These are phyloP conservation scores for Indri indri DNA, from an alignment of 2,113 vertebrate species.

Conservation along the genomic window DNA sequence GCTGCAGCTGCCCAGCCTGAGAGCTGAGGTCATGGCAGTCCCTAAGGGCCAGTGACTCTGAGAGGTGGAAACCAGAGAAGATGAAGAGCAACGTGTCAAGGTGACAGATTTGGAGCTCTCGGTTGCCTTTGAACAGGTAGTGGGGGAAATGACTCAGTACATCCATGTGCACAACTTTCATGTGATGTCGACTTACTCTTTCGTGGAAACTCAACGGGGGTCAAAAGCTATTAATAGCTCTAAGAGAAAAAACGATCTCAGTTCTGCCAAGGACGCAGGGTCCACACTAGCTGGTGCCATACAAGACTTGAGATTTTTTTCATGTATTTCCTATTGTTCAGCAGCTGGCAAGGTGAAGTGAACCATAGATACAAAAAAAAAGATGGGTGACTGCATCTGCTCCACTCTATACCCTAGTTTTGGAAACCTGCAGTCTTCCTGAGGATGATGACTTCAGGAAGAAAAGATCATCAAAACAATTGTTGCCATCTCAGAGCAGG, in stretches of 20 bases:
- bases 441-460: neutral
- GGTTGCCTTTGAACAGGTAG: slow-evolving; percentile 93
- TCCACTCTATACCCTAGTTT: neutral
- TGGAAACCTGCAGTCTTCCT: neutral
- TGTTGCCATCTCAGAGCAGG: neutral
- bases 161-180: slow-evolving; percentile 94
- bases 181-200: slow-evolving; percentile 92
- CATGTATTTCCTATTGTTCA: slow-evolving; percentile 93
- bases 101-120: slow-evolving; percentile 92
- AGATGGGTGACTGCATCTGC: neutral
- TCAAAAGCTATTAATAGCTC: slow-evolving; percentile 88
- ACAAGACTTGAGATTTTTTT: slow-evolving; percentile 92
- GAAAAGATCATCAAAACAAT: neutral
- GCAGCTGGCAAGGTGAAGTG: slow-evolving; percentile 78
- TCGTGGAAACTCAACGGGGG: slow-evolving; percentile 94
- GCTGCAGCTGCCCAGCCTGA: neutral
- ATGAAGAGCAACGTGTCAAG: slow-evolving; percentile 92
- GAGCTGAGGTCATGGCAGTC: no score
- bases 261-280: slow-evolving; percentile 94
- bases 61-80: slow-evolving; percentile 92
- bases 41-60: neutral
- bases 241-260: slow-evolving; percentile 94
- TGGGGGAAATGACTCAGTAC: slow-evolving; percentile 94
- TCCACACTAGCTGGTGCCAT: slow-evolving; percentile 84
- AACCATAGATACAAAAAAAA: neutral